phyloP scores from a whole-genome alignment of 2,113 vertebrate genomes.

The Sigmodon hispidus region DNA sequence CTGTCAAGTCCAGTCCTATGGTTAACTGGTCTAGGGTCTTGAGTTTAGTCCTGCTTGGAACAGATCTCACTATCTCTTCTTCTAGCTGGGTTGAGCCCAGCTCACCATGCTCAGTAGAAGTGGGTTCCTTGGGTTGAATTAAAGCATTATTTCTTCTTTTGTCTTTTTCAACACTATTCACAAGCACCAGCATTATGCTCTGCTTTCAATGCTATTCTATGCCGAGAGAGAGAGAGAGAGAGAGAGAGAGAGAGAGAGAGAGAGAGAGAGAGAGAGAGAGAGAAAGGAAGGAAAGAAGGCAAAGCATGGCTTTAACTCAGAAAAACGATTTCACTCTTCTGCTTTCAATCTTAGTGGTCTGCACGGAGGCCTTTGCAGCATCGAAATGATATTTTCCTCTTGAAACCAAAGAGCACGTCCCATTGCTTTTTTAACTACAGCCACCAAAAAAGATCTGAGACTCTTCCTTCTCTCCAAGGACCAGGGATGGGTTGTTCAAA shows the following conservation, averaged over 20 bases:
- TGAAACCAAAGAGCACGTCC: conserved; percentile 34
- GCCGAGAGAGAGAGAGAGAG: conserved; percentile 63
- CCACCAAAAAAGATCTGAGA: conserved; percentile 45
- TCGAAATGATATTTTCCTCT: conserved; percentile 31
- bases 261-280: conserved; percentile 52
- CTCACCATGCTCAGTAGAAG: not conserved
- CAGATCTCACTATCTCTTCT: not conserved
- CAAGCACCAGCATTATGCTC: conserved; percentile 76
- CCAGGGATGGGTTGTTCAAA: conserved; percentile 74
- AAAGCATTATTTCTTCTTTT: conserved; percentile 76
- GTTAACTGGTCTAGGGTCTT: not conserved
- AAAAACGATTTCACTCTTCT: conserved; percentile 54
- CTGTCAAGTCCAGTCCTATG: not conserved
- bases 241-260: conserved; percentile 16
- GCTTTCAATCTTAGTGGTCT: conserved; percentile 33
- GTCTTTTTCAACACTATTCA: conserved; percentile 73
- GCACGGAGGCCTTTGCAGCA: conserved; percentile 5
- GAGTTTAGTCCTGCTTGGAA: not conserved
- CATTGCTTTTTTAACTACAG: conserved; percentile 30
- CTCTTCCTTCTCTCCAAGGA: conserved; percentile 11
- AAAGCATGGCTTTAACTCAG: conserved; percentile 43
- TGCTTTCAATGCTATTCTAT: conserved; percentile 76
- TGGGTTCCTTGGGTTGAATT: not conserved
- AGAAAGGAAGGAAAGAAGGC: conserved; percentile 77
- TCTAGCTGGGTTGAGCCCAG: not conserved